Conservation (phyloP, 2,888 invertebrate genomes). For the Vanessa cardui region DNA sequence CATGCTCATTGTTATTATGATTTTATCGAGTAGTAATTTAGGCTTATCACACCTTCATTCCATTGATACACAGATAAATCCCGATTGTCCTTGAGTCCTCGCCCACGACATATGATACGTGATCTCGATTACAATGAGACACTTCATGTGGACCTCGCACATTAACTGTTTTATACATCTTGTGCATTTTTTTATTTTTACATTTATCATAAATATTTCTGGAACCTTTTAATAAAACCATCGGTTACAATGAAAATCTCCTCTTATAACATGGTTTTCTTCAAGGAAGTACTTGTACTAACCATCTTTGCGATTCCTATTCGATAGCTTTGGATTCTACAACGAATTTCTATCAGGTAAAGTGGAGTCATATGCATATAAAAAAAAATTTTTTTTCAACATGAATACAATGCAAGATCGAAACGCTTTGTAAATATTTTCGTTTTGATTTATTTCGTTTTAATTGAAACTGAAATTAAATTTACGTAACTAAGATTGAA, state of each 20-base stretch:
- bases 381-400: too few species aligned
- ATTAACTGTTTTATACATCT: slow-evolving; percentile 9
- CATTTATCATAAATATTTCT: not conserved
- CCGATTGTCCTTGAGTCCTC: slow-evolving; percentile 46
- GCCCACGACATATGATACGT: slow-evolving; percentile 45
- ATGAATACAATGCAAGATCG: not conserved
- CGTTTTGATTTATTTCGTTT: not conserved
- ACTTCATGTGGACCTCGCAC: slow-evolving; percentile 26
- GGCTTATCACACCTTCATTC: slow-evolving; percentile 4
- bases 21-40: not conserved
- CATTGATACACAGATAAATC: slow-evolving; percentile 35
- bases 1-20: not conserved
- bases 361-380: too few species aligned
- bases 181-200: not conserved
- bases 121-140: slow-evolving; percentile 57
- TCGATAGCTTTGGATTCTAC: too few species aligned
- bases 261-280: too few species aligned
- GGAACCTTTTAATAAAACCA: too few species aligned
- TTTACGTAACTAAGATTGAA: not conserved
- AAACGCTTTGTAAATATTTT: not conserved
- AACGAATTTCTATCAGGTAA: too few species aligned
- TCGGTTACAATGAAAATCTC: too few species aligned
- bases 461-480: not conserved
- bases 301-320: too few species aligned
- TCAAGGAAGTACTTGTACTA: too few species aligned